Percentiles rank a stretch among this genome's conserved stretches.
These are phyloP conservation scores for Axea sp. DNA, from an alignment of 2,888 invertebrate species.

Conservation along the genomic window DNA sequence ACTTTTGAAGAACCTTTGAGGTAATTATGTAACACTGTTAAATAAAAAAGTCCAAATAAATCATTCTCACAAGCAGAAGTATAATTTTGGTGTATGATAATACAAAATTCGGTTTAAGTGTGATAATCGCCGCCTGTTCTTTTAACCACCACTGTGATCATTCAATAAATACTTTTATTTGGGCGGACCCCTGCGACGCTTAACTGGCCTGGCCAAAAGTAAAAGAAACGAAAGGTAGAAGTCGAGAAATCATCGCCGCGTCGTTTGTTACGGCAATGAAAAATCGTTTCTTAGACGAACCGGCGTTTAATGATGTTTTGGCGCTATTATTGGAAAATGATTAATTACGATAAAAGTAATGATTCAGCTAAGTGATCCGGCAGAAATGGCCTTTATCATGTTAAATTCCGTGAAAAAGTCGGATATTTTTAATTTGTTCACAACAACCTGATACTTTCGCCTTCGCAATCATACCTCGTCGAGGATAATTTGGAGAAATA, in stretches of 20 bases:
- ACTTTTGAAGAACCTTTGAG: too few relatives aligned
- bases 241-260: slow-evolving; percentile 56
- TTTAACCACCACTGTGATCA: slow-evolving; percentile 63
- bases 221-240: slow-evolving; percentile 44
- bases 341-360: slow-evolving; percentile 47
- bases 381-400: slow-evolving; percentile 30
- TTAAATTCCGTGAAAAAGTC: slow-evolving; percentile 23
- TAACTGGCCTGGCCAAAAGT: slow-evolving; percentile 67
- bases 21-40: too few relatives aligned
- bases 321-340: slow-evolving; percentile 49
- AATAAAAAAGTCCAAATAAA: too few relatives aligned
- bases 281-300: slow-evolving; percentile 42
- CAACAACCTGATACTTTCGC: neutral
- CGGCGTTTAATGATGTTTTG: slow-evolving; percentile 32
- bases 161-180: slow-evolving; percentile 64
- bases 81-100: slow-evolving; percentile 16
- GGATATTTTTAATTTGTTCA: slow-evolving; percentile 24
- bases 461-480: slow-evolving; percentile 18
- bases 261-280: slow-evolving; percentile 51
- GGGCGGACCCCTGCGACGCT: slow-evolving; percentile 71
- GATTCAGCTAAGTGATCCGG: slow-evolving; percentile 37
- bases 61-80: too few relatives aligned
- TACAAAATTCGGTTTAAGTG: slow-evolving; percentile 56
- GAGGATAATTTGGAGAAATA: slow-evolving; percentile 43
- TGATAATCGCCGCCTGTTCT: slow-evolving; percentile 72